Conservation (phyloP, 2,888 invertebrate genomes). For the Candidula unifasciata region DNA sequence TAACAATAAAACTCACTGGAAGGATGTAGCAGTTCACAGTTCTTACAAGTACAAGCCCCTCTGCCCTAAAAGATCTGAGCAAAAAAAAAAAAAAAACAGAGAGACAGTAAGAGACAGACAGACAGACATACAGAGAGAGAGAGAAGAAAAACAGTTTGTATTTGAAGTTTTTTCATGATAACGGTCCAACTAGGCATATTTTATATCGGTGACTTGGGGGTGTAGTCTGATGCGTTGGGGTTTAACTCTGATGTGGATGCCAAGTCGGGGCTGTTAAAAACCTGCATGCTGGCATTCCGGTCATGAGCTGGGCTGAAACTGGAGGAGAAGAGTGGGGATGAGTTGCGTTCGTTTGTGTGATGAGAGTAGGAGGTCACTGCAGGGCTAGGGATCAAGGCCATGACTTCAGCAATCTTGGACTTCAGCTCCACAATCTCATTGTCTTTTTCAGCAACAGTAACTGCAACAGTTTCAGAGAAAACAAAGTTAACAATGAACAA, state of each 20-base stretch:
- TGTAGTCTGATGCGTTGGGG: constrained; percentile 94
- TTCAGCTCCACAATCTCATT: constrained; percentile 94
- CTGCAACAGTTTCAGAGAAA: constrained; percentile 81
- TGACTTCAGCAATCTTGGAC: constrained; percentile 92
- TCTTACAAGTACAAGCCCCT: too few species aligned
- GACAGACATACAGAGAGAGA: not conserved
- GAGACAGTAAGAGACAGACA: too few species aligned
- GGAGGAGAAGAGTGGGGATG: constrained; percentile 69
- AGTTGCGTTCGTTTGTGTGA: constrained; percentile 61
- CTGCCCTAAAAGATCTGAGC: too few species aligned
- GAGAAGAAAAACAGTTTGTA: not conserved
- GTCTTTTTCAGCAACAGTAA: constrained; percentile 88
- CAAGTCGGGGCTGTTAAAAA: constrained; percentile 58
- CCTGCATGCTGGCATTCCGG: constrained; percentile 32
- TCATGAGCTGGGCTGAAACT: constrained; percentile 60
- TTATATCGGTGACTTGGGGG: constrained; percentile 83
- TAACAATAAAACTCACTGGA: too few species aligned
- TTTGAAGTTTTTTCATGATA: constrained; percentile 10
- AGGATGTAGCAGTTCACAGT: too few species aligned
- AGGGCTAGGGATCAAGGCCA: constrained; percentile 89
- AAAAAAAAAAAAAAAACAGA: too few species aligned
- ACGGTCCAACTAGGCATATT: not conserved
- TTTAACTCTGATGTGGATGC: constrained; percentile 83
- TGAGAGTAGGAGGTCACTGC: constrained; percentile 58
- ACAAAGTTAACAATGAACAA: not conserved